Evolutionary conservation across 2,797 vertebrate genomes (phyloP).

Genomic region (Rousettus madagascariensis): DNA sequence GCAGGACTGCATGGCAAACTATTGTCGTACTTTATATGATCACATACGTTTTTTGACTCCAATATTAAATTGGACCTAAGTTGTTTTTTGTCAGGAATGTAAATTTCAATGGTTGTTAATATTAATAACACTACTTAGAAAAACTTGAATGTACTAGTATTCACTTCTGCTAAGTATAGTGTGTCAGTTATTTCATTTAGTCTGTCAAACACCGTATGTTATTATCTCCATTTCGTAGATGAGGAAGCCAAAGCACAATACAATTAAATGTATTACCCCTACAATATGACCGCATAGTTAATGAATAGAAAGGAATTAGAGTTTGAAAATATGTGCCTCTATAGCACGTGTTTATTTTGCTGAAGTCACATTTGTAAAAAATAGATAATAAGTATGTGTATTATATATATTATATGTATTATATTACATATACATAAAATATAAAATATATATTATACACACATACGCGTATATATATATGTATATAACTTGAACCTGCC

Average conservation of each 20-base stretch:
- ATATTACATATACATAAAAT: no score
- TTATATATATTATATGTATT: neutral
- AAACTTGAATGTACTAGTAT: neutral
- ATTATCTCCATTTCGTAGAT: neutral
- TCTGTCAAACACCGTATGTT: neutral
- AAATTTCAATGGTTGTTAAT: neutral
- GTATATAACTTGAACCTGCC: neutral
- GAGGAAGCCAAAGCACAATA: neutral
- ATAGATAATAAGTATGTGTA: neutral
- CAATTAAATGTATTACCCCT: neutral
- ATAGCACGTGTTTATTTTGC: neutral
- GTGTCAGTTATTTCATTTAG: neutral
- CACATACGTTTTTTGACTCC: slow-evolving; percentile 14
- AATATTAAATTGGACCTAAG: neutral
- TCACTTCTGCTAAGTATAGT: neutral
- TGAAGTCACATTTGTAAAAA: slow-evolving; percentile 20
- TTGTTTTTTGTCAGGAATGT: slow-evolving; percentile 34
- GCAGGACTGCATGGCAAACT: slow-evolving; percentile 29
- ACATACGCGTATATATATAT: neutral
- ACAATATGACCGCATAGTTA: neutral
- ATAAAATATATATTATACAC: neutral
- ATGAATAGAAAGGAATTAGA: neutral
- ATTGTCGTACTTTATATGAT: slow-evolving; percentile 17
- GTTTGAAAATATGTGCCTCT: neutral
- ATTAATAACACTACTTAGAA: neutral